Percentiles rank a stretch among this genome's conserved stretches.
Conservation (phyloP, 2,888 invertebrate species). For the Pristionchus maxplancki region DNA sequence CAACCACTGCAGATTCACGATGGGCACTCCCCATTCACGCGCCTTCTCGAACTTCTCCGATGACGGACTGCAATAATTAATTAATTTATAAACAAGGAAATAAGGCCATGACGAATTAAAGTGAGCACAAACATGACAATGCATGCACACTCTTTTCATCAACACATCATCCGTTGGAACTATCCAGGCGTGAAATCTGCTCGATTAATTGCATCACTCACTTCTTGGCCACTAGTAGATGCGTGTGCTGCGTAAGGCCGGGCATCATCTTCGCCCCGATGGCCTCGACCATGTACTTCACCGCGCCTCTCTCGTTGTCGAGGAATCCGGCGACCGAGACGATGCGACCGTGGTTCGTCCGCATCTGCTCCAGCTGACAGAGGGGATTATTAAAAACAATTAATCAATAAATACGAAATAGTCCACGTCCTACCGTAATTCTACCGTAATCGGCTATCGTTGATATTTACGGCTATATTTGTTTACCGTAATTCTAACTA, state of each 20-base stretch:
- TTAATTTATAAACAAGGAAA: not conserved
- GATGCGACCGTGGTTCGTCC: slow-evolving; percentile 35
- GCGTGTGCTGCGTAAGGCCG: slow-evolving; percentile 81
- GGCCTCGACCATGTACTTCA: slow-evolving; percentile 89
- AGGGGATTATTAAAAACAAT: not conserved
- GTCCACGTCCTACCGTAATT: not conserved
- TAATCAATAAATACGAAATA: too few species aligned
- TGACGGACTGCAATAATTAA: not conserved
- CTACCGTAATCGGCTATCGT: not conserved
- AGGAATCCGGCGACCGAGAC: slow-evolving; percentile 83
- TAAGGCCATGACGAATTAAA: not conserved
- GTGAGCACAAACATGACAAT: not conserved
- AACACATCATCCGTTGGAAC: not conserved
- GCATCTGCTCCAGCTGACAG: slow-evolving; percentile 13
- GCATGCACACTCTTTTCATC: not conserved
- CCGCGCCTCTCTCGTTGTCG: slow-evolving; percentile 87
- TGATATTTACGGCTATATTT: not conserved
- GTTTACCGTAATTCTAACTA: not conserved
- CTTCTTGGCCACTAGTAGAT: slow-evolving; percentile 81
- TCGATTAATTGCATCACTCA: too few species aligned
- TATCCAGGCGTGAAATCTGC: too few species aligned
- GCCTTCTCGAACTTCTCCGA: slow-evolving; percentile 88
- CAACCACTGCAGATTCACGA: slow-evolving; percentile 84
- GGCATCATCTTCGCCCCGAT: slow-evolving; percentile 88
- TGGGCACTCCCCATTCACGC: slow-evolving; percentile 91